Conservation (phyloP, 2,888 invertebrate genomes). For the Calameuta idolon region DNA sequence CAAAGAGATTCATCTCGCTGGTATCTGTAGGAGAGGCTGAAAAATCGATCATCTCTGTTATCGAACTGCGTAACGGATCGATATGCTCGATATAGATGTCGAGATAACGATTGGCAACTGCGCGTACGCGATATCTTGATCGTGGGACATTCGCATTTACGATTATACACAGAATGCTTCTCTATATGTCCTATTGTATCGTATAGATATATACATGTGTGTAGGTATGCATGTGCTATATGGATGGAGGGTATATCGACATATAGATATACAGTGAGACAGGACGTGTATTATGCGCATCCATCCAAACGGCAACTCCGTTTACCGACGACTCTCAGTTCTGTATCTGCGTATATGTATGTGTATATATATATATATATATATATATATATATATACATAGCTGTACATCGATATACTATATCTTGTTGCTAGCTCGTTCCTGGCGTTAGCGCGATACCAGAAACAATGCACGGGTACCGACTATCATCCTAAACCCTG, state of each 20-base stretch:
- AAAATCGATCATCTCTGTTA: neutral
- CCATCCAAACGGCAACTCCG: neutral
- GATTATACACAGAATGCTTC: neutral
- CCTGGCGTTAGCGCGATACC: constrained; percentile 42
- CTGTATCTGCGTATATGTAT: neutral
- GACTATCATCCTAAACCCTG: constrained; percentile 41
- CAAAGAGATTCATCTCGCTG: constrained; percentile 23
- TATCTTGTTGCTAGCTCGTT: neutral
- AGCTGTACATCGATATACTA: constrained; percentile 2
- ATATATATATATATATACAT: neutral
- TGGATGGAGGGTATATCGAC: neutral
- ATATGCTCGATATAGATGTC: constrained; percentile 47
- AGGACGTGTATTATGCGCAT: neutral
- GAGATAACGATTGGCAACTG: constrained; percentile 46
- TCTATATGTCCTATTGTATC: constrained; percentile 32
- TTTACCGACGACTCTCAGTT: neutral
- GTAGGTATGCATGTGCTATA: neutral
- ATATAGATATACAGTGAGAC: neutral
- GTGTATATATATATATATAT: neutral
- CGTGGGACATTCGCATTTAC: constrained; percentile 6
- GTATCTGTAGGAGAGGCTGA: neutral
- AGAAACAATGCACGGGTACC: constrained; percentile 47
- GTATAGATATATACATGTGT: constrained; percentile 19
- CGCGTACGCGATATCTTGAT: constrained; percentile 44
- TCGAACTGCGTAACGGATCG: constrained; percentile 34